Evolutionary conservation across 2,888 invertebrate genomes (phyloP).

Genomic region (Amiota communis): DNA sequence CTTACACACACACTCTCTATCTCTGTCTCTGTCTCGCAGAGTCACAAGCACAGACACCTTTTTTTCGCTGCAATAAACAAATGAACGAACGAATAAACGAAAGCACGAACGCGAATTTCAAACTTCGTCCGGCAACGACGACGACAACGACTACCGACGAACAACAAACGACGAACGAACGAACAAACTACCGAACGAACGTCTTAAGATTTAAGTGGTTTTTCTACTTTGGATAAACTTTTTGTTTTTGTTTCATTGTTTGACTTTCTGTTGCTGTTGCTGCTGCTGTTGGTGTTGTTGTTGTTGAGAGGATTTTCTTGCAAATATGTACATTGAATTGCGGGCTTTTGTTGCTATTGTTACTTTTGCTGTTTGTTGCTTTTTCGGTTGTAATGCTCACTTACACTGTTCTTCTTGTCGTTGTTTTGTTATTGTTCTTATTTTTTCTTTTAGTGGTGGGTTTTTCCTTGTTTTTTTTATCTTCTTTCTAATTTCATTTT

Average conservation of each 20-base stretch:
- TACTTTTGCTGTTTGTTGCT: conserved; percentile 32
- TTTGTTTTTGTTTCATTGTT: conserved; percentile 15
- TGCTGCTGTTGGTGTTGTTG: conserved; percentile 59
- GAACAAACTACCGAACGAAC: not conserved
- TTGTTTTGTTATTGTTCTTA: conserved; percentile 38
- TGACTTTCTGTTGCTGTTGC: conserved; percentile 52
- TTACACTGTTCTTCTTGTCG: conserved; percentile 42
- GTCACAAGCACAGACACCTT: conserved; percentile 22
- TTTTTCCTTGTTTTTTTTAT: conserved; percentile 48
- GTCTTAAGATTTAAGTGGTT: conserved; percentile 65
- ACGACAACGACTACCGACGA: conserved; percentile 29
- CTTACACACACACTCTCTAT: too few relatives aligned
- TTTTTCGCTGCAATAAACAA: conserved; percentile 21
- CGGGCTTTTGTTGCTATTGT: conserved; percentile 41
- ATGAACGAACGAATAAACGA: not conserved
- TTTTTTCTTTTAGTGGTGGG: conserved; percentile 59
- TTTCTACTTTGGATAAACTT: conserved; percentile 57
- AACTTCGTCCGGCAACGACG: conserved; percentile 36
- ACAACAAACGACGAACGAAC: conserved; percentile 35
- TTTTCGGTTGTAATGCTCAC: conserved; percentile 58
- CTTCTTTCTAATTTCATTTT: conserved; percentile 38
- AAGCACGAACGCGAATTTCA: not conserved
- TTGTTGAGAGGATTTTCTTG: conserved; percentile 63
- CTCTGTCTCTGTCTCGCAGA: too few relatives aligned
- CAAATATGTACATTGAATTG: conserved; percentile 35